Conservation (phyloP, 2,113 vertebrate species). For the Poeciliopsis occidentalis region DNA sequence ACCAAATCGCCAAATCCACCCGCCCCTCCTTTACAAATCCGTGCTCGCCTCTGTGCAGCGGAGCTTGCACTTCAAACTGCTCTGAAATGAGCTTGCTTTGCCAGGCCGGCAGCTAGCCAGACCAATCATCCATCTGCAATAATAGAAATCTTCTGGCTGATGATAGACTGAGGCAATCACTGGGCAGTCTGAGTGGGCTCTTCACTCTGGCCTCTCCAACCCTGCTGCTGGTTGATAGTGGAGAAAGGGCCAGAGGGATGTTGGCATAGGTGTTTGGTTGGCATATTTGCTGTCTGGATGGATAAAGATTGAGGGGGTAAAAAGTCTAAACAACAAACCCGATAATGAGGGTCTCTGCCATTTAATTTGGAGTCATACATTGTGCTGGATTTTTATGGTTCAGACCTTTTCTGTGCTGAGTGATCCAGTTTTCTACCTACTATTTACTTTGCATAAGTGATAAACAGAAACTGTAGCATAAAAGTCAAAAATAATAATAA, state of each 20-base stretch:
- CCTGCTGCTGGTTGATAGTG: slow-evolving; percentile 67
- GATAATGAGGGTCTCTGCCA: neutral
- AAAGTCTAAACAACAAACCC: neutral
- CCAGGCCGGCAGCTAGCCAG: slow-evolving; percentile 73
- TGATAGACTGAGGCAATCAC: slow-evolving; percentile 79
- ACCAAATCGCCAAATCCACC: slow-evolving; percentile 58
- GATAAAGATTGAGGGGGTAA: slow-evolving; percentile 37
- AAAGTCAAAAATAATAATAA: too few species aligned
- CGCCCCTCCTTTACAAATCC: slow-evolving; percentile 6
- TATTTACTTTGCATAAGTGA: neutral
- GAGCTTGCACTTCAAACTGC: slow-evolving; percentile 66
- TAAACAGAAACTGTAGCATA: neutral
- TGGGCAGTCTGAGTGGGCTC: slow-evolving; percentile 72
- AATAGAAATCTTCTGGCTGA: slow-evolving; percentile 77
- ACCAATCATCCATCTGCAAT: slow-evolving; percentile 78
- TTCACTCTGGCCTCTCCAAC: slow-evolving; percentile 72
- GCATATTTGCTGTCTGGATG: slow-evolving; percentile 12
- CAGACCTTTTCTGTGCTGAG: neutral
- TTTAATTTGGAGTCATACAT: slow-evolving; percentile 11
- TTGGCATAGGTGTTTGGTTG: slow-evolving; percentile 42
- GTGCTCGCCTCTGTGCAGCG: slow-evolving; percentile 36
- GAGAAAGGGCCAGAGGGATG: slow-evolving; percentile 41
- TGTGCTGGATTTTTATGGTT: neutral
- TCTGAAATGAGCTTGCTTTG: slow-evolving; percentile 71
- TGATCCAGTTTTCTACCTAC: neutral